phyloP scores from a whole-genome alignment of 2,888 invertebrate genomes.

The Mycalesis mineus region DNA sequence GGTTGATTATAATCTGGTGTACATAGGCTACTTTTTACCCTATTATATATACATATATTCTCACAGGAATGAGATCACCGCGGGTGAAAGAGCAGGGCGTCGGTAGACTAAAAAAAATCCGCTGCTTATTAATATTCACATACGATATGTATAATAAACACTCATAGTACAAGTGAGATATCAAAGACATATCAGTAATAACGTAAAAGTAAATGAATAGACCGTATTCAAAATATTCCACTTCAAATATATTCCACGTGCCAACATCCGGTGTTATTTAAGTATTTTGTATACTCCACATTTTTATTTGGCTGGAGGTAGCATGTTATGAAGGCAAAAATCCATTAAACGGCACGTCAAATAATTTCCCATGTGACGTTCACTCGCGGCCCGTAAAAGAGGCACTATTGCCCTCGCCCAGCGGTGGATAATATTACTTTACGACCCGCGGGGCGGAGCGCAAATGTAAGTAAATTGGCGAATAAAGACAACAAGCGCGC shows the following conservation, averaged over 20 bases:
- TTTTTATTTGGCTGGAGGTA: constrained; percentile 72
- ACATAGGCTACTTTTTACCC: too few species aligned
- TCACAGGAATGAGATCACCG: too few species aligned
- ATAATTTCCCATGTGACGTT: constrained; percentile 78
- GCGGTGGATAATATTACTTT: constrained; percentile 76
- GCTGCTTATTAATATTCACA: too few species aligned
- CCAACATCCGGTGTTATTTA: constrained; percentile 30
- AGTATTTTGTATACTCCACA: constrained; percentile 45
- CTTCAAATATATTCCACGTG: constrained; percentile 13
- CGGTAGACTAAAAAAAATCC: too few species aligned
- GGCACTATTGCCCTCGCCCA: constrained; percentile 75
- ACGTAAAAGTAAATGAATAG: background rate
- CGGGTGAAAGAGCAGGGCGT: too few species aligned
- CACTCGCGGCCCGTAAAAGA: constrained; percentile 77
- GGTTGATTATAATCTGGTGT: too few species aligned
- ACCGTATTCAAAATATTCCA: background rate
- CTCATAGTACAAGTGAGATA: too few species aligned
- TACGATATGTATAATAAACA: too few species aligned
- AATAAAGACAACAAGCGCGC: constrained; percentile 68
- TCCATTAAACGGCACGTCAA: constrained; percentile 78
- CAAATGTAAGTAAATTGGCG: constrained; percentile 75
- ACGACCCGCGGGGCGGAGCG: constrained; percentile 69
- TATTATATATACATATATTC: too few species aligned
- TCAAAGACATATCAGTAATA: background rate
- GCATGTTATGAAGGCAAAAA: constrained; percentile 78